A percentile compares a stretch with the other conserved stretches of the same genome.
phyloP scores from a whole-genome alignment of 2,113 vertebrate species.

The Chelonoidis abingdonii region DNA sequence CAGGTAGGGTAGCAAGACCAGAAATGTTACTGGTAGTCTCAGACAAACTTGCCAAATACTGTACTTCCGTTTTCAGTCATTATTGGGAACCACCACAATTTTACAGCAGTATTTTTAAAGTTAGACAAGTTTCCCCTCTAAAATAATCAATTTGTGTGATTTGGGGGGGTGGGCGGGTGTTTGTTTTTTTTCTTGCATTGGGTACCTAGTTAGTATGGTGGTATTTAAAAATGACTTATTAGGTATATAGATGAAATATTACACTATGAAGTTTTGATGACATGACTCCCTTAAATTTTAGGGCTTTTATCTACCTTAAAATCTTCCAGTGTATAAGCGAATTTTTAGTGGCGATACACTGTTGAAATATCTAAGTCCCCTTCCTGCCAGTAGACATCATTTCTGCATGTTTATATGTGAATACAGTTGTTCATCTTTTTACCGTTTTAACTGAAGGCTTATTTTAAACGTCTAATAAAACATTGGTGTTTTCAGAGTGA shows the following conservation, averaged over 20 bases:
- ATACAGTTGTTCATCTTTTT: neutral
- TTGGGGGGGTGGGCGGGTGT: no score
- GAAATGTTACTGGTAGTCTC: neutral
- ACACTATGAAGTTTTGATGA: neutral
- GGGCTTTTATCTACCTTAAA: neutral
- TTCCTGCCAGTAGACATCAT: neutral
- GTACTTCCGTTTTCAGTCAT: neutral
- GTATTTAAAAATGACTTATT: neutral
- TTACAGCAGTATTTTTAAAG: neutral
- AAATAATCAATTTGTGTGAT: neutral
- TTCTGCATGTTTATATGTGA: neutral
- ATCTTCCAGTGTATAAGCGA: neutral
- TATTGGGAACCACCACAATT: neutral
- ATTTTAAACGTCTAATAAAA: neutral
- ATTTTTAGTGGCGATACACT: neutral
- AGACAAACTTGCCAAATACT: neutral
- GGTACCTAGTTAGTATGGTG: neutral
- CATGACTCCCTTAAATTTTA: neutral
- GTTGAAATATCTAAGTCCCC: neutral
- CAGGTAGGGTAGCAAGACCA: neutral
- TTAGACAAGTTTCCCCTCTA: neutral
- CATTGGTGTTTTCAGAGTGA: neutral
- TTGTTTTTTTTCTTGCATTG: neutral
- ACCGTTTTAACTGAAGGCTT: neutral
- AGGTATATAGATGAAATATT: neutral